Conservation (phyloP, 30 jellyfish, hydroid and myxozoan genomes). For the Haliclystus octoradiatus region DNA sequence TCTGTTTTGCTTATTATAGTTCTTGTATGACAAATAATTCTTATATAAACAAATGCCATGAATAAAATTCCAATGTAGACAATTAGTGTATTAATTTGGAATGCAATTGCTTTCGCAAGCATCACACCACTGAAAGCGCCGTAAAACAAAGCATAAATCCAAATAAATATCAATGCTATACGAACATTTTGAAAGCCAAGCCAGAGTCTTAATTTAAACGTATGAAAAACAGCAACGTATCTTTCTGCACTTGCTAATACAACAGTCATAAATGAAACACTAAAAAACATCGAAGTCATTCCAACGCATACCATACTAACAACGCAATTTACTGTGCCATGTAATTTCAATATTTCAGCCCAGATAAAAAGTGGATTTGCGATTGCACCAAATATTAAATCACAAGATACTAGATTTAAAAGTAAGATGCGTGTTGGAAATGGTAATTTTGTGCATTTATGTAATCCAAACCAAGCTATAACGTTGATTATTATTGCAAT, state of each 20-base stretch:
- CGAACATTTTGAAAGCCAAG: not conserved
- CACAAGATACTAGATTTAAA: not conserved
- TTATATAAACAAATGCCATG: not conserved
- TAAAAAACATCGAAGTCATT: not conserved
- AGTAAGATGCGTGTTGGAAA: not conserved
- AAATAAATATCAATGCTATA: not conserved
- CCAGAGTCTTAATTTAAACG: not conserved
- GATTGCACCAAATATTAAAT: not conserved
- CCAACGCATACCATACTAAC: not conserved
- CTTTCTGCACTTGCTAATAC: not conserved
- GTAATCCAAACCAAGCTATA: not conserved
- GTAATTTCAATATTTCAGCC: not conserved
- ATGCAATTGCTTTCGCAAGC: not conserved
- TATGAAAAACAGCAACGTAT: not conserved
- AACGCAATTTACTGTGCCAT: not conserved
- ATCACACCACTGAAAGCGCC: not conserved
- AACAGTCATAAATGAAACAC: not conserved
- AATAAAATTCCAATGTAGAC: not conserved
- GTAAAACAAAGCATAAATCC: not conserved
- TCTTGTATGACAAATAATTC: not conserved
- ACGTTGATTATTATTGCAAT: not conserved
- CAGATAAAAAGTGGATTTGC: not conserved
- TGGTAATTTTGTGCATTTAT: not conserved
- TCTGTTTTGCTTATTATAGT: no score
- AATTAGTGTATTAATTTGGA: not conserved